Conservation (phyloP, 2,888 invertebrate species). For the Tiphia femorata region DNA sequence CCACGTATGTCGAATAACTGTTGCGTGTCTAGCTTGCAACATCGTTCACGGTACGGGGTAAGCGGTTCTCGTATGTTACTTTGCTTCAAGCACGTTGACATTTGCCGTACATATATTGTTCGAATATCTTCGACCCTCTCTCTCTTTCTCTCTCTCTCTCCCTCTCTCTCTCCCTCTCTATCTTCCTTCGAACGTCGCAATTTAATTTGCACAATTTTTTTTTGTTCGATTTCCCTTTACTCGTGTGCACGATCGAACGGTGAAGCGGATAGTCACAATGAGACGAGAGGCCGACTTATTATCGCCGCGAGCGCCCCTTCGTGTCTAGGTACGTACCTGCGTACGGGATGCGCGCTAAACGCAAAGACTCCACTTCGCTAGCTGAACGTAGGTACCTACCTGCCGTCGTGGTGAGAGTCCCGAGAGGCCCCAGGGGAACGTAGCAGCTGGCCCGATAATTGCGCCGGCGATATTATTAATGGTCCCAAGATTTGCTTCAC, state of each 20-base stretch:
- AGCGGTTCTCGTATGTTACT: too few species aligned
- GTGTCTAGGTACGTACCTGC: conserved; percentile 27
- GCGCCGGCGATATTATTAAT: conserved; percentile 62
- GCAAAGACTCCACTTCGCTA: too few species aligned
- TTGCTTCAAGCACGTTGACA: too few species aligned
- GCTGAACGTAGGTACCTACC: conserved; percentile 32
- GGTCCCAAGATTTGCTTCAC: conserved; percentile 57
- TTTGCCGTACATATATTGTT: too few species aligned
- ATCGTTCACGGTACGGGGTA: too few species aligned
- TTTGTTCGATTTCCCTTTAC: neutral
- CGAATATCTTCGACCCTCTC: too few species aligned
- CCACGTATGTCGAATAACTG: too few species aligned
- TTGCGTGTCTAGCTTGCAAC: too few species aligned
- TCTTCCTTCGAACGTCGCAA: conserved; percentile 8
- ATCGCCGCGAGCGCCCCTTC: conserved; percentile 10
- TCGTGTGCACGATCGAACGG: conserved; percentile 6
- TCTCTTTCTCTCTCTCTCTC: neutral
- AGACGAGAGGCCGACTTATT: conserved; percentile 26
- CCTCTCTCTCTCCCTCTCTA: neutral
- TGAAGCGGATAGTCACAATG: conserved; percentile 23
- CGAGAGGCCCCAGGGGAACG: conserved; percentile 28
- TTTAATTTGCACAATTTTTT: neutral
- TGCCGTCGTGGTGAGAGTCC: conserved; percentile 15
- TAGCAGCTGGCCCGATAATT: conserved; percentile 63
- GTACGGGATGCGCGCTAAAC: too few species aligned